A percentile compares a stretch with the other conserved stretches of the same genome.
Conservation (phyloP, 2,113 vertebrate species). For the Oxygymnocypris stewartii region DNA sequence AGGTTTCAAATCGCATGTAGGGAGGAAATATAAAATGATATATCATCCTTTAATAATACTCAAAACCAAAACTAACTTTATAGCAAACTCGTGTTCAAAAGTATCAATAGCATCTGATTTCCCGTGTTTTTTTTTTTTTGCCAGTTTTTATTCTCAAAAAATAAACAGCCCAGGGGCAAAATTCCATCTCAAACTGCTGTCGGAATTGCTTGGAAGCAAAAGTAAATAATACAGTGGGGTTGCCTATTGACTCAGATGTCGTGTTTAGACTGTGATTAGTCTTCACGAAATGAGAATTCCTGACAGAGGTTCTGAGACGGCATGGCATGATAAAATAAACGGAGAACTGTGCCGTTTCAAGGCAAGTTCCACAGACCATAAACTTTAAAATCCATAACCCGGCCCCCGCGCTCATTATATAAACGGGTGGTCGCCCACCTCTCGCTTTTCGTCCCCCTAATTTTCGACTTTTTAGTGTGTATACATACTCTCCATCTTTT, state of each 20-base stretch:
- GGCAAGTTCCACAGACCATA: conserved; percentile 77
- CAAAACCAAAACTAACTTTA: not conserved
- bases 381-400: conserved; percentile 74
- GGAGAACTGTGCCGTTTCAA: conserved; percentile 73
- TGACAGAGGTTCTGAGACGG: conserved; percentile 72
- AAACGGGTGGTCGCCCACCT: conserved; percentile 70
- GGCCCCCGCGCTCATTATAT: conserved; percentile 66
- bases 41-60: not conserved
- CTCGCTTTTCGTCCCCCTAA: conserved; percentile 43
- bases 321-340: conserved; percentile 72
- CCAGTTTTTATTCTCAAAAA: conserved; percentile 56
- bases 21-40: not conserved
- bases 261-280: conserved; percentile 89
- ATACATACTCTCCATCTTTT: conserved; percentile 16
- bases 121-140: conserved; percentile 33
- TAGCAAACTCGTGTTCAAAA: not conserved
- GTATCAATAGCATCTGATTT: conserved; percentile 41
- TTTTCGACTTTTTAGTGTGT: conserved; percentile 43
- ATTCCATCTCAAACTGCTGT: conserved; percentile 70
- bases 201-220: conserved; percentile 72
- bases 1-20: not conserved
- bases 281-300: conserved; percentile 75
- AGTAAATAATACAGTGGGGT: conserved; percentile 72
- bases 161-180: conserved; percentile 69
- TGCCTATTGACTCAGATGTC: conserved; percentile 80